phyloP scores from a whole-genome alignment of 2,113 vertebrate species.

The Kryptolebias marmoratus region DNA sequence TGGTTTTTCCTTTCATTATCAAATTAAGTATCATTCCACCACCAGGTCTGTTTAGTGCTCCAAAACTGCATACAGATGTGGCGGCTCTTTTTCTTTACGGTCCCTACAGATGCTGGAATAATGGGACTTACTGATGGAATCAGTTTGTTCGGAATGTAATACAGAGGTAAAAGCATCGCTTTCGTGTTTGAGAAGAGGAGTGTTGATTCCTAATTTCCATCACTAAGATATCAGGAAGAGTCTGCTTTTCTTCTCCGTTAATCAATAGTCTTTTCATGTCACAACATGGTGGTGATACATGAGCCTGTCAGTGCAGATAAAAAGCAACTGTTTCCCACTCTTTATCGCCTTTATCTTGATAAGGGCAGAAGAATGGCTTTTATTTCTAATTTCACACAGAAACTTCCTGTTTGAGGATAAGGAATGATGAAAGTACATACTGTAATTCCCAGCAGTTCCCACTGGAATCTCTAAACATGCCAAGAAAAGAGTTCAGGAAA shows the following conservation, averaged over 20 bases:
- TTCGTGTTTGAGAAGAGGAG: constrained; percentile 3
- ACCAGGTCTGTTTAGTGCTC: constrained; percentile 64
- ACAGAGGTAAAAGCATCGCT: background rate
- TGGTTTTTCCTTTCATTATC: constrained; percentile 72
- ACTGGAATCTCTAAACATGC: constrained; percentile 34
- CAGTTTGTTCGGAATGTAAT: constrained; percentile 10
- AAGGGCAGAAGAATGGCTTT: constrained; percentile 39
- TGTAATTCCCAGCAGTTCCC: constrained; percentile 42
- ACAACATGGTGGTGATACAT: background rate
- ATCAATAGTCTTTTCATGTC: constrained; percentile 19
- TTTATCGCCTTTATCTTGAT: constrained; percentile 20
- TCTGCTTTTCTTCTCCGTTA: background rate
- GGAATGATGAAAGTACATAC: constrained; percentile 35
- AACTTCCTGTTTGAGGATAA: constrained; percentile 52
- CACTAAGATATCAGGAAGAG: too few species aligned
- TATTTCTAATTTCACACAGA: constrained; percentile 44
- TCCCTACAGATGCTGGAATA: constrained; percentile 29
- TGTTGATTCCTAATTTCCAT: background rate
- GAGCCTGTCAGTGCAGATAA: constrained; percentile 7
- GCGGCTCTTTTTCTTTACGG: constrained; percentile 17
- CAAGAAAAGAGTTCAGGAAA: constrained; percentile 46
- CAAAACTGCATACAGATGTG: constrained; percentile 69
- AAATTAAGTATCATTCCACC: constrained; percentile 51
- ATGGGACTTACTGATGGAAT: constrained; percentile 24
- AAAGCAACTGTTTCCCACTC: constrained; percentile 12